Evolutionary conservation across 2,113 vertebrate species (phyloP).

Genomic region (Lepidiolamprologus cunningtoni): DNA sequence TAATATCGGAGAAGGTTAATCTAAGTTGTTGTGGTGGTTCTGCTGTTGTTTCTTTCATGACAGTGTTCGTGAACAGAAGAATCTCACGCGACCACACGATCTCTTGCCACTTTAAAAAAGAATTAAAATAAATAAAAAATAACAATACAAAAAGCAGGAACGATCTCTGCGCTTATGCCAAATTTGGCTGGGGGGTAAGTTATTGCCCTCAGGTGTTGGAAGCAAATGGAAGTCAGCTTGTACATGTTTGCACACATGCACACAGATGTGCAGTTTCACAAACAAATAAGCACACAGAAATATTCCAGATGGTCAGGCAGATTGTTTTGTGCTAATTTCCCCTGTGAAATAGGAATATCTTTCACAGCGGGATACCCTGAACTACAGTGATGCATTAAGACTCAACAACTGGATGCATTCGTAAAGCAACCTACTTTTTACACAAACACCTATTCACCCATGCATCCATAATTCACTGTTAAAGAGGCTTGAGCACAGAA

Average conservation of each 20-base stretch:
- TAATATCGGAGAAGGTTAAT: neutral
- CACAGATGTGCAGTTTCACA: constrained; percentile 22
- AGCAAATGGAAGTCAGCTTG: neutral
- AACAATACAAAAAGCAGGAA: neutral
- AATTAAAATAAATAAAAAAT: neutral
- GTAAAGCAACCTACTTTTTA: neutral
- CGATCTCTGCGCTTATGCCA: neutral
- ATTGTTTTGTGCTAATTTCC: constrained; percentile 34
- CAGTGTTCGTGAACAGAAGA: neutral
- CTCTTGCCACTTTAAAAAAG: neutral
- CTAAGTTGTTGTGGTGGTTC: no score
- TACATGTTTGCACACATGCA: constrained; percentile 1
- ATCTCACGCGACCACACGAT: neutral
- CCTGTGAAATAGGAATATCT: constrained; percentile 17
- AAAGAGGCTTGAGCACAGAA: neutral
- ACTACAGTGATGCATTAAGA: neutral
- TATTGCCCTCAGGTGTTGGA: constrained; percentile 18
- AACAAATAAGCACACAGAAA: constrained; percentile 19
- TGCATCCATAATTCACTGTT: neutral
- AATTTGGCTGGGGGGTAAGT: constrained; percentile 8
- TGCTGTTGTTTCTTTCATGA: neutral
- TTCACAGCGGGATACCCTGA: neutral
- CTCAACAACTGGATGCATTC: neutral
- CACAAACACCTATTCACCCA: neutral
- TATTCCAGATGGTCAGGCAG: constrained; percentile 42